Conservation (phyloP, 2,113 vertebrate species). For the Vanacampus margaritifer region DNA sequence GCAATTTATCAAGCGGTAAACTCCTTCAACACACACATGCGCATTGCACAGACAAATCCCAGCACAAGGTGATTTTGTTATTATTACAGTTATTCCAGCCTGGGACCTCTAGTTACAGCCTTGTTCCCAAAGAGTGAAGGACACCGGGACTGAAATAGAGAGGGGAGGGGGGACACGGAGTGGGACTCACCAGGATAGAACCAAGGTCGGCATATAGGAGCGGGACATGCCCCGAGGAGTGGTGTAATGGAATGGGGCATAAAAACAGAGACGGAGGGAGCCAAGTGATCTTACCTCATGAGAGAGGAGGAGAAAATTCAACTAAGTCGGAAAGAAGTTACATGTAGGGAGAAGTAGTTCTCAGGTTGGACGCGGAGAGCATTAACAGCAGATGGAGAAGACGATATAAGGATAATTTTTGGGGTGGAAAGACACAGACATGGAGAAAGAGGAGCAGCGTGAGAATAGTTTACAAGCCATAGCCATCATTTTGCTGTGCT, state of each 20-base stretch:
- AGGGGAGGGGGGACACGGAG: neutral
- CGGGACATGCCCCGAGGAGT: constrained; percentile 40
- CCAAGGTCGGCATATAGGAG: constrained; percentile 40
- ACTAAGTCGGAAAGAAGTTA: neutral
- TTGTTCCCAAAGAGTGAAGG: constrained; percentile 46
- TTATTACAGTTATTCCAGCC: constrained; percentile 24
- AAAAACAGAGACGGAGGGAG: constrained; percentile 7
- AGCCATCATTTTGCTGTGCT: constrained; percentile 82
- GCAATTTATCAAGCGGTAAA: constrained; percentile 48
- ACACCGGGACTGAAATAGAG: constrained; percentile 27
- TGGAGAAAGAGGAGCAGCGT: constrained; percentile 72
- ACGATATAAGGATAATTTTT: neutral
- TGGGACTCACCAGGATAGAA: constrained; percentile 21
- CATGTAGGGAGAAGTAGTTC: neutral
- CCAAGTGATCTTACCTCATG: neutral
- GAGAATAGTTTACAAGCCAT: constrained; percentile 82
- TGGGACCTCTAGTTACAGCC: constrained; percentile 19
- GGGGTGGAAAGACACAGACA: constrained; percentile 17
- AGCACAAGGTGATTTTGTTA: constrained; percentile 34
- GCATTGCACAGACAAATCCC: constrained; percentile 7
- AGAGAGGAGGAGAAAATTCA: constrained; percentile 2
- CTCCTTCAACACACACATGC: constrained; percentile 1
- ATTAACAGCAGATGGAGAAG: neutral
- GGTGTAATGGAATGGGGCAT: constrained; percentile 21
- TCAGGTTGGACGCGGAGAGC: neutral